These are phyloP conservation scores for Acromyrmex charruanus DNA, from an alignment of 1,140 invertebrate genomes.

Conservation along the genomic window DNA sequence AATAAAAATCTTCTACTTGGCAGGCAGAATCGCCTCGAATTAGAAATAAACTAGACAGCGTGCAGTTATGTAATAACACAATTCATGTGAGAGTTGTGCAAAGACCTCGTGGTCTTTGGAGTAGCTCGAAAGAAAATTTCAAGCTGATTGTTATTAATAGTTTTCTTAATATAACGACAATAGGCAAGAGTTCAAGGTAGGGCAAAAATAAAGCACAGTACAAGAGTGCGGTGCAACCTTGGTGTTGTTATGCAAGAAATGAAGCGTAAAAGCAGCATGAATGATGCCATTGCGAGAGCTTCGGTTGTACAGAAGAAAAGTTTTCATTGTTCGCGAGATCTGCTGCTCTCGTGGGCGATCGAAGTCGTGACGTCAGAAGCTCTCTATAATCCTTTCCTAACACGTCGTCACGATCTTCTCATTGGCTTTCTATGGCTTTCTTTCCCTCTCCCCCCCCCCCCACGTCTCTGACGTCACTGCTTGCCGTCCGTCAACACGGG, in stretches of 20 bases:
- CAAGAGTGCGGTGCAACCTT: conserved; percentile 45
- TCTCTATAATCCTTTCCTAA: conserved; percentile 40
- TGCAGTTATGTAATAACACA: neutral
- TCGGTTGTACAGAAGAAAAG: conserved; percentile 43
- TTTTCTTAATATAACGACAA: conserved; percentile 55
- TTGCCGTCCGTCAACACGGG: neutral
- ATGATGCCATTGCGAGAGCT: conserved; percentile 53
- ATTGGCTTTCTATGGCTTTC: neutral
- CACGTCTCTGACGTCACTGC: conserved; percentile 21
- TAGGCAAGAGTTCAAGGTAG: conserved; percentile 59
- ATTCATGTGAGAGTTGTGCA: conserved; percentile 3
- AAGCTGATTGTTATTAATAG: conserved; percentile 22
- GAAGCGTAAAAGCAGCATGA: conserved; percentile 54
- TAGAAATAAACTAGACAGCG: neutral
- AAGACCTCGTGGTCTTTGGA: too few relatives aligned
- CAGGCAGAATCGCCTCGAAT: neutral
- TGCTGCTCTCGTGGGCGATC: conserved; percentile 50
- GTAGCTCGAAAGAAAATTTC: neutral
- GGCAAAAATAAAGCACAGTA: conserved; percentile 48
- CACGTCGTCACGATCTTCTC: conserved; percentile 54
- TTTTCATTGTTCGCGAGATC: conserved; percentile 60
- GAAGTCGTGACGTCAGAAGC: conserved; percentile 55
- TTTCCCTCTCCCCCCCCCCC: neutral
- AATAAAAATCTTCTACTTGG: neutral
- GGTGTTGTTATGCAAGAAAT: conserved; percentile 55